Evolutionary conservation across 2,888 invertebrate genomes (phyloP).

Genomic region (Leptinotarsa haldemani): DNA sequence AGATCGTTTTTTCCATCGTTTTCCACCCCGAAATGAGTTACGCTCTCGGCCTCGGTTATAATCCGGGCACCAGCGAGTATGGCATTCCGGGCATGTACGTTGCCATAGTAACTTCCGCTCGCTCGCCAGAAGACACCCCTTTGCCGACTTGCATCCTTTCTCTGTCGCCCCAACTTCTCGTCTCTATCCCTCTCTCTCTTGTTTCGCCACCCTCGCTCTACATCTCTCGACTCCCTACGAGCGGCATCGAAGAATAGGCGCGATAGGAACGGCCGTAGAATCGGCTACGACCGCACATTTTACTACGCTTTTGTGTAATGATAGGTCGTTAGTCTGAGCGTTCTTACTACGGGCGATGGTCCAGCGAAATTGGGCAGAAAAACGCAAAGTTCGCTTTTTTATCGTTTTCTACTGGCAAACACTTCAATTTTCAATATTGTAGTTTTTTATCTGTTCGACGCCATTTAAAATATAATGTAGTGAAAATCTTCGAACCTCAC

Average conservation of each 20-base stretch:
- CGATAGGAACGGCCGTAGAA: slow-evolving; percentile 4
- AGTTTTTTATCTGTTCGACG: too few relatives aligned
- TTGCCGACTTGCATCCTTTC: slow-evolving; percentile 31
- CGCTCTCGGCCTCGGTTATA: slow-evolving; percentile 30
- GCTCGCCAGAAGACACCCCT: slow-evolving; percentile 41
- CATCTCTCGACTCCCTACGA: not conserved
- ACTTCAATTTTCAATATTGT: too few relatives aligned
- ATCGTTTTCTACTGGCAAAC: not conserved
- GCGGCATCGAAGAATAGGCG: slow-evolving; percentile 14
- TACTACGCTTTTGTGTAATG: slow-evolving; percentile 7
- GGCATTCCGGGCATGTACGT: slow-evolving; percentile 58
- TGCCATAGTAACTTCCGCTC: slow-evolving; percentile 53
- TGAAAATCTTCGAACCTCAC: too few relatives aligned
- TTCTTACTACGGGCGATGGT: not conserved
- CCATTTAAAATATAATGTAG: too few relatives aligned
- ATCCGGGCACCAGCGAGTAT: slow-evolving; percentile 55
- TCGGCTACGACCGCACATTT: slow-evolving; percentile 8
- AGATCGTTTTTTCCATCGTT: slow-evolving; percentile 15
- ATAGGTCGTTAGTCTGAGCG: slow-evolving; percentile 13
- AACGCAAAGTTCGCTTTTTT: not conserved
- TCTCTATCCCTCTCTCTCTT: not conserved
- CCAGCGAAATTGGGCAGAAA: slow-evolving; percentile 7
- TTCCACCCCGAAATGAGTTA: slow-evolving; percentile 22
- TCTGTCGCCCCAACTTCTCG: slow-evolving; percentile 6
- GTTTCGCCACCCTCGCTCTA: not conserved